These are phyloP conservation scores for Neuroterus valhalla DNA, from an alignment of 1,140 invertebrate genomes.

Conservation along the genomic window DNA sequence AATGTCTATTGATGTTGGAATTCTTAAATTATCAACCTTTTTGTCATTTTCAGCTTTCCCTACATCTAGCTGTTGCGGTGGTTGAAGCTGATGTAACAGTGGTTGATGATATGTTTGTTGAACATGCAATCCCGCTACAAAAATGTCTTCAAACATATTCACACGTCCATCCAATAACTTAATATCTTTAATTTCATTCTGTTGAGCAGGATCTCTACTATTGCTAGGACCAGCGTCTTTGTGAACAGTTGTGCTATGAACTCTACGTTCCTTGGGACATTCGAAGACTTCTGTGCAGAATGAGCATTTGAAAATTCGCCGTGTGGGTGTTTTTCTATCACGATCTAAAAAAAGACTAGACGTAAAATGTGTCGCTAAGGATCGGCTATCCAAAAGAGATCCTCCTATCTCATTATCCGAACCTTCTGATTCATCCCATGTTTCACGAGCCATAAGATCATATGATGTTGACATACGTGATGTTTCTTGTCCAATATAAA, in stretches of 20 bases:
- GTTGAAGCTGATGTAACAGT: constrained; percentile 69
- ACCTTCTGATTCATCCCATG: constrained; percentile 81
- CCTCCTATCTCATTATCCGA: constrained; percentile 76
- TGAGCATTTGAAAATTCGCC: constrained; percentile 76
- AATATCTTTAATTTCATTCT: constrained; percentile 69
- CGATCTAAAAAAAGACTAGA: constrained; percentile 72
- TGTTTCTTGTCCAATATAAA: constrained; percentile 76
- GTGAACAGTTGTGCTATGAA: constrained; percentile 76
- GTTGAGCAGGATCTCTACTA: constrained; percentile 62
- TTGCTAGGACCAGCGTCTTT: constrained; percentile 73
- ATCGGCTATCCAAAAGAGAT: constrained; percentile 70
- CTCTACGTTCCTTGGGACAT: constrained; percentile 80
- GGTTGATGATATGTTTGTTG: constrained; percentile 68
- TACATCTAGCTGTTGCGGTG: constrained; percentile 59
- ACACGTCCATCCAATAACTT: constrained; percentile 70
- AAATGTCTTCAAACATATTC: constrained; percentile 72
- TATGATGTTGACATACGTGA: constrained; percentile 79
- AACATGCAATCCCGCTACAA: constrained; percentile 67
- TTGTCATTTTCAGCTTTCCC: constrained; percentile 62
- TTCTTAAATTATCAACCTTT: constrained; percentile 62
- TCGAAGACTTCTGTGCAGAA: constrained; percentile 79
- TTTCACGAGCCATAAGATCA: constrained; percentile 80
- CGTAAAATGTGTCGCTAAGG: constrained; percentile 71
- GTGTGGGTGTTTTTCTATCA: constrained; percentile 72
- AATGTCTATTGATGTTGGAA: constrained; percentile 61